Conservation (phyloP, 2,797 vertebrate genomes). For the Argya squamiceps region DNA sequence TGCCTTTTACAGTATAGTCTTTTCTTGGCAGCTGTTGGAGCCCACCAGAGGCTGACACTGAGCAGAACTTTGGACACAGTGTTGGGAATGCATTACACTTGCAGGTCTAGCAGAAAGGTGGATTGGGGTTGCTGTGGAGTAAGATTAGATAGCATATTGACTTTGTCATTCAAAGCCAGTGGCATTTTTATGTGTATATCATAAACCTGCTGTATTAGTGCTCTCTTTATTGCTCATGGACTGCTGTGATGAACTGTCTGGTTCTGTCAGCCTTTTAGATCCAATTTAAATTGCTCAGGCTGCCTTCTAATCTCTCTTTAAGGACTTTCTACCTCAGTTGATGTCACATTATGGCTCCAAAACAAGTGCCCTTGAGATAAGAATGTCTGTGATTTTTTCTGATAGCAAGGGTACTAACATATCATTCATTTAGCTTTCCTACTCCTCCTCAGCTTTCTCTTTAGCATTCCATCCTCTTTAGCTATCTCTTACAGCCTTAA, state of each 20-base stretch:
- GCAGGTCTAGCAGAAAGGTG: not conserved
- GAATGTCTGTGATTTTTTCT: not conserved
- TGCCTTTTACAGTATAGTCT: not conserved
- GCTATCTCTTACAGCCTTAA: not conserved
- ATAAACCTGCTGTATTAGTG: not conserved
- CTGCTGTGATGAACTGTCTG: not conserved
- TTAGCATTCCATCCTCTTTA: not conserved
- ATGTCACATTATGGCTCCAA: not conserved
- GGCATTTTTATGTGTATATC: not conserved
- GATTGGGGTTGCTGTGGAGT: not conserved
- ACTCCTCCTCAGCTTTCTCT: not conserved
- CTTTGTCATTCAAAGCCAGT: not conserved
- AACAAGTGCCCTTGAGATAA: not conserved
- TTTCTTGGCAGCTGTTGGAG: not conserved
- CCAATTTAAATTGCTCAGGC: not conserved
- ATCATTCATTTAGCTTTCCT: not conserved
- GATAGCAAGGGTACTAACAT: not conserved
- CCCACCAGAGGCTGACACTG: not conserved
- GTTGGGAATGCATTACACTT: not conserved
- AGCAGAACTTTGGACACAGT: not conserved
- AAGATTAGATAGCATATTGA: not conserved
- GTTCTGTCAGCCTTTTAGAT: constrained; percentile 8
- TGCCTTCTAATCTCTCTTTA: constrained; percentile 14
- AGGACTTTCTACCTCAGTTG: not conserved
- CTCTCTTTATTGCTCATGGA: not conserved